Evolutionary conservation across 2,113 vertebrate genomes (phyloP).

Genomic region (Sorex fumeus): DNA sequence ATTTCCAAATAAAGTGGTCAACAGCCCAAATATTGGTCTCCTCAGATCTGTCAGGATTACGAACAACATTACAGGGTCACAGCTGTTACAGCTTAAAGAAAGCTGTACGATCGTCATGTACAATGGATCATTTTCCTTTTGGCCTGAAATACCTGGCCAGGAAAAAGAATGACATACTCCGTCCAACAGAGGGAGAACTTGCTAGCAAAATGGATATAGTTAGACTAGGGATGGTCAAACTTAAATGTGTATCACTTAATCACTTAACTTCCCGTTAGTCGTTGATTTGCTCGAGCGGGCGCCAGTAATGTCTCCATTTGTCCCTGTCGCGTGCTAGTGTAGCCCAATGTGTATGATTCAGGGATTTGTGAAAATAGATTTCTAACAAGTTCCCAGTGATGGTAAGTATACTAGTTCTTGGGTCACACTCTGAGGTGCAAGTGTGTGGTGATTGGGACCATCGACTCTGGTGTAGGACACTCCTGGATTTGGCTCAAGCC

Average conservation of each 20-base stretch:
- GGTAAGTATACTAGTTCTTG: not conserved
- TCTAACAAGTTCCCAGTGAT: not conserved
- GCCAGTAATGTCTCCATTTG: too few relatives aligned
- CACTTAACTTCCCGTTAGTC: too few relatives aligned
- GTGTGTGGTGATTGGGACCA: not conserved
- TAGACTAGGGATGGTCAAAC: not conserved
- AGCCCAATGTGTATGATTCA: not conserved
- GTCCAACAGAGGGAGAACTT: conserved; percentile 21
- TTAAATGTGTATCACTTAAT: not conserved
- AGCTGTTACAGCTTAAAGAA: not conserved
- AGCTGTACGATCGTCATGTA: not conserved
- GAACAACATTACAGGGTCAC: not conserved
- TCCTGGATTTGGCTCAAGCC: not conserved
- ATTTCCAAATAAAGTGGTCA: not conserved
- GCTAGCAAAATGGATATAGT: not conserved
- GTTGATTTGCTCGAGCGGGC: too few relatives aligned
- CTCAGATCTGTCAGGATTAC: not conserved
- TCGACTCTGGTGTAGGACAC: not conserved
- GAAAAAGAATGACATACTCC: not conserved
- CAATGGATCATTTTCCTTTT: not conserved
- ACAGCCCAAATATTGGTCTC: not conserved
- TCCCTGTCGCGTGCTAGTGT: too few relatives aligned
- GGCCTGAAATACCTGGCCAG: not conserved
- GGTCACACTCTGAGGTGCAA: not conserved
- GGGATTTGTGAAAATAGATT: not conserved